Conservation (phyloP, 1,140 invertebrate genomes). For the Papilio polytes region DNA sequence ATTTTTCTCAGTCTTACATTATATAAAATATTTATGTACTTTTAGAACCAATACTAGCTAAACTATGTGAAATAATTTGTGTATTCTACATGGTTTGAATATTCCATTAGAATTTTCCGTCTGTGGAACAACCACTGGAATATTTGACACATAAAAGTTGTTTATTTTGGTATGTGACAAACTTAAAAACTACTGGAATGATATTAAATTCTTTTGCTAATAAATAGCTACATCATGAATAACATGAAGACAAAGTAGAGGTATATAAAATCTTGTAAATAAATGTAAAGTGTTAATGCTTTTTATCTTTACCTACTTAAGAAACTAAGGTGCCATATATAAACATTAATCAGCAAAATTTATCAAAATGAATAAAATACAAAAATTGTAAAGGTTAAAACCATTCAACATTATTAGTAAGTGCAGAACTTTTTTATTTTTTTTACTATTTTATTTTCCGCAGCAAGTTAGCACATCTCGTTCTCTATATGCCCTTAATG, state of each 20-base stretch:
- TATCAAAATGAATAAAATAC: neutral
- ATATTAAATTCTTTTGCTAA: no score
- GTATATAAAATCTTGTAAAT: no score
- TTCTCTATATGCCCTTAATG: conserved; percentile 83
- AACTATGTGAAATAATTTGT: conserved; percentile 23
- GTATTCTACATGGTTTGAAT: no score
- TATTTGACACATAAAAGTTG: no score
- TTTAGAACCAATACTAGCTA: conserved; percentile 30
- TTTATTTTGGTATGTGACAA: no score
- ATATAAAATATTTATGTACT: neutral
- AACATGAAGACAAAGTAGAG: no score
- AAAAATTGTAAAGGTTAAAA: neutral
- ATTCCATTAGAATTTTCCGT: no score
- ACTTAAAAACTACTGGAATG: no score
- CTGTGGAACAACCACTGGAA: no score
- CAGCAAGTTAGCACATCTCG: conserved; percentile 77
- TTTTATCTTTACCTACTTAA: no score
- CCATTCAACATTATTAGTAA: conserved; percentile 32
- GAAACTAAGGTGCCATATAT: neutral
- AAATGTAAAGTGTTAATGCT: no score
- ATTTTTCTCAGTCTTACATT: conserved; percentile 2
- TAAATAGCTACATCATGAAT: no score
- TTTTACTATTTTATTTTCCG: conserved; percentile 63
- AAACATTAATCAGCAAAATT: neutral
- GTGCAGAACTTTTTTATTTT: neutral